Conservation (phyloP, 2,113 vertebrate genomes). For the Phyllostomus discolor region DNA sequence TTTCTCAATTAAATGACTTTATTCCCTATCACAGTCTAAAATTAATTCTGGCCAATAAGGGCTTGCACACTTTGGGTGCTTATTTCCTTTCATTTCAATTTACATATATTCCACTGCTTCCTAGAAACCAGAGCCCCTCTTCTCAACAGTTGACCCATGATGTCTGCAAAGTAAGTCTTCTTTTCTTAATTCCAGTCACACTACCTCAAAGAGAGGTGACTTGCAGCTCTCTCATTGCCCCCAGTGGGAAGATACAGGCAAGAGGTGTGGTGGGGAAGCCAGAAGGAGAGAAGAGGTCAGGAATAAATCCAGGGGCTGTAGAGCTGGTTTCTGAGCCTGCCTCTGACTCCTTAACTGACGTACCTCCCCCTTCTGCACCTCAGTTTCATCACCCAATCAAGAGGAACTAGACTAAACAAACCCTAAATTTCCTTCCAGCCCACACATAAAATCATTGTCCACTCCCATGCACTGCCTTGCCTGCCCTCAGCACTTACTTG, state of each 20-base stretch:
- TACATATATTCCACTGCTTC: background rate
- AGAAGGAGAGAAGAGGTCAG: background rate
- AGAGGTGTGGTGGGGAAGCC: background rate
- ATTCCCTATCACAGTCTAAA: background rate
- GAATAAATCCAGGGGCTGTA: background rate
- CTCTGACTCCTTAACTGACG: background rate
- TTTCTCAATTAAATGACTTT: background rate
- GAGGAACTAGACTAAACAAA: background rate
- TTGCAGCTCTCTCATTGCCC: background rate
- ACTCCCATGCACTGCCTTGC: background rate
- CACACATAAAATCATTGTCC: background rate
- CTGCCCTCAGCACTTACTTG: background rate
- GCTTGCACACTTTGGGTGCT: background rate
- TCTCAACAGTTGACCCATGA: background rate
- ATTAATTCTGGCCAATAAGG: background rate
- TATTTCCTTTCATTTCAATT: background rate
- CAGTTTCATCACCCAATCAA: background rate
- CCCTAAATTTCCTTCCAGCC: background rate
- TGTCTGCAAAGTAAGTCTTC: background rate
- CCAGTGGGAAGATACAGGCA: background rate
- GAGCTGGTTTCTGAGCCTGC: background rate
- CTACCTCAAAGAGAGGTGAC: background rate
- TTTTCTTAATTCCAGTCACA: background rate
- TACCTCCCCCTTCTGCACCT: background rate
- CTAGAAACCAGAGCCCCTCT: background rate